Evolutionary conservation across 2,797 vertebrate genomes (phyloP), one percentile per base, ranked within the genome.

Genomic region (Myotis pilosus): DNA sequence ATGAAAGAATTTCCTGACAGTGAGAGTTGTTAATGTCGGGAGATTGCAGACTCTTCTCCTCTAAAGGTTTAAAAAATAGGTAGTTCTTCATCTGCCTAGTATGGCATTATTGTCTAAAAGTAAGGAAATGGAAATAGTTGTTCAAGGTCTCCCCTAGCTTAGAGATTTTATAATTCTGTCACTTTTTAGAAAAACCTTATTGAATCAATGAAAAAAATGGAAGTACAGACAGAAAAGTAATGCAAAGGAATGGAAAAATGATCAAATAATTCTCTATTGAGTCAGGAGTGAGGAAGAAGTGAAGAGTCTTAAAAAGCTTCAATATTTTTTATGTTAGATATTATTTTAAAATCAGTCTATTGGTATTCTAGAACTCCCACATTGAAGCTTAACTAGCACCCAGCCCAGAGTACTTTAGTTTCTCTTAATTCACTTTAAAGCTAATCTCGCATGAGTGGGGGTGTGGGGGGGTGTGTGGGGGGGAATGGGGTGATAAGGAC

Each of bases 41-140:
- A 92, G 78, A 84, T 62, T 79, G 15, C 71, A 92, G 95, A 92
- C 82, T 94, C 74, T 96, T 97, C 82, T 91, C 30, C 71, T 94
- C 80, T 16, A 30, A 66, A 97, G 91, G 22, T 92, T 96, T 97
- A 30, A 92, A 95, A 97, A 96, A 95, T 91, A 95, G 51, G 41
- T 64, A 85, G 86, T 33, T 96, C 76, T 91, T 96, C 80, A 94
- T 97, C 94, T 78, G 68, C 69, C 79, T 87, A 30, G 49, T 76
- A 79, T 79, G 89, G 75, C 66, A 82, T 90, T 96, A 92, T 85
- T 91, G 38, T 84, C 83, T 95, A 78, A 94, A 94, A 89, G n/a
- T 33, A 87, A 36, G 25, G 47, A 95, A 78, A 82, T 89, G 71
- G 82, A 93, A 89, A 87, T 90, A 89, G 94, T 95, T 33, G 66